Evolutionary conservation across 2,888 invertebrate species (phyloP), one percentile per base, ranked within the genome.

Genomic region (Anthophora plumipes): DNA sequence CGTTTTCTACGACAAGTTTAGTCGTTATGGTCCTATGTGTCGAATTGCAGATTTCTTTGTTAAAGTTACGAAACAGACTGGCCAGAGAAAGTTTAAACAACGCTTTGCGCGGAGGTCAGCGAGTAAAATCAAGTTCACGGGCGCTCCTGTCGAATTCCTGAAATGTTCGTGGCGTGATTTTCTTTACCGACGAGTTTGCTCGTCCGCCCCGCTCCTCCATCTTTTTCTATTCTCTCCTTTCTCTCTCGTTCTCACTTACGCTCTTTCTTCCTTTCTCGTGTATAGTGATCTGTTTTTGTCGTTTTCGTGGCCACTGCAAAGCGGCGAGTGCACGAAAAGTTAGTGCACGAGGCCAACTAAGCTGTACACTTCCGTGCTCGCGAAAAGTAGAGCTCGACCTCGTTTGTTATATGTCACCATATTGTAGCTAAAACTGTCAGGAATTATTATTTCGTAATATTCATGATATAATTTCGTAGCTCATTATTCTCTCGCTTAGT

Each of bases 91-190:
- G 69, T 50, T 82, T 73, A 82, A 79, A 70, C 60, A 77, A 77
- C 52, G 46, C 54, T 46, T n/a, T 17, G 64, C n/a, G 66, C 37
- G 52, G 57, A 57, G 82, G 73, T 82, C 73, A 70, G 61, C 48
- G 77, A 48, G 22, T 31, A 77, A 69, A 77, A 82, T 82, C 82
- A 82, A 82, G 82, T 82, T 82, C 82, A 82, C 61, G 82, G 77
- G 48, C 82, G 54, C 52, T 61, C 60, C 52, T 82, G 67, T 82
- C 77, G 67, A 82, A 82, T 82, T 82, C 73, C 66, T 50, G 20
- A 66, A 66, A 69, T 61, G 55, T 73, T 66, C 64, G 46, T 48
- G 22, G 48, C 69, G 66, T 60, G 68, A 75, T 82, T 77, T 69
- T 60, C 69, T 81, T 81, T 60, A 25, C 12, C 70, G 61, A 57